These are phyloP conservation scores for Calidris pygmaea DNA, from an alignment of 2,113 vertebrate genomes.

Conservation along the genomic window DNA sequence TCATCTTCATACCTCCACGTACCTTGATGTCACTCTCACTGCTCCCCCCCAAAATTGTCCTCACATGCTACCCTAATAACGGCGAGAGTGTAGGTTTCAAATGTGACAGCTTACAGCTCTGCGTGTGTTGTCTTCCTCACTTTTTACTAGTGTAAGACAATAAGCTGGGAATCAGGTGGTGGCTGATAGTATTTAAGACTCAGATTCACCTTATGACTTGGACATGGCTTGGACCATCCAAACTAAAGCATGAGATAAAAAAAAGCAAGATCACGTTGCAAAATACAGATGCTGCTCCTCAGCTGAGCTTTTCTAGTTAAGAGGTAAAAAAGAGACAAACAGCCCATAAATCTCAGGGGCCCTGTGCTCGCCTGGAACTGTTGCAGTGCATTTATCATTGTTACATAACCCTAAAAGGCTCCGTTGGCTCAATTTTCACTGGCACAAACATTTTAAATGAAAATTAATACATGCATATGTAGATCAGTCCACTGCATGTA, in stretches of 20 bases:
- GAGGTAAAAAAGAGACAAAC: neutral
- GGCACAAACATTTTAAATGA: neutral
- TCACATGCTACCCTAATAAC: neutral
- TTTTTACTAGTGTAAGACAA: neutral
- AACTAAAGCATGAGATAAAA: neutral
- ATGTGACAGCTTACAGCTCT: neutral
- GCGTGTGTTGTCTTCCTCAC: neutral
- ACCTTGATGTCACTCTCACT: neutral
- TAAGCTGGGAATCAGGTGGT: neutral
- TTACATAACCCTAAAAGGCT: conserved; percentile 19
- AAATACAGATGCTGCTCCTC: neutral
- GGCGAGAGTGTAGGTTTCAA: neutral
- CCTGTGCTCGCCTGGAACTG: neutral
- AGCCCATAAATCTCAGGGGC: conserved; percentile 14
- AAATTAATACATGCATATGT: neutral
- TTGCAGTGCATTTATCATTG: conserved; percentile 40
- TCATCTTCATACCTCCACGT: neutral
- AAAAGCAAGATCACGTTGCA: neutral
- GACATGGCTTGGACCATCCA: neutral
- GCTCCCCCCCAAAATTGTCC: rapidly evolving
- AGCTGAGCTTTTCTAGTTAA: neutral
- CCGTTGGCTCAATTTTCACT: neutral
- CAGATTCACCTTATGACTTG: neutral
- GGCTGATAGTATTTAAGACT: neutral
- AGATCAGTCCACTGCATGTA: neutral